Base-by-base conservation (phyloP, 2,113 vertebrate genomes). In the Megalops atlanticus region DNA sequence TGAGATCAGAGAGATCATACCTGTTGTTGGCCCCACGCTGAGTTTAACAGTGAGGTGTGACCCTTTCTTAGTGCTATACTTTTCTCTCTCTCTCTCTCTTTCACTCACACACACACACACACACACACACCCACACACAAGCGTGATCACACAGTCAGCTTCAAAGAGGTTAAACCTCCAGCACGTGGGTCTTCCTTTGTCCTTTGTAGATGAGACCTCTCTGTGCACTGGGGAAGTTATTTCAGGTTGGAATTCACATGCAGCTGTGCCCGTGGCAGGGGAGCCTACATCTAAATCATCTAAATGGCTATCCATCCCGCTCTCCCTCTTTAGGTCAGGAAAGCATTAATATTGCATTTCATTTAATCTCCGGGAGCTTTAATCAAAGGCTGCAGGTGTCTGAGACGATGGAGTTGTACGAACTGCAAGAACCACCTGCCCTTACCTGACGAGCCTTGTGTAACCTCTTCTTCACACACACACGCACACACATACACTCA, bases 291-390 rank as follows among this genome's bases (percentile, higher is more conserved):
- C 52, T 58, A 24, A 58, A 58, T 64, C 74, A 85, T 77, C 78
- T 69, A 72, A 85, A 77, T 83, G 83, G 74, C 49, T n/a, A 85
- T 85, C 76, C 85, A 45, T 81, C 77, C 73, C 47, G 64, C 80
- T 83, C 78, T 68, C 85, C 80, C 81, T 79, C 85, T 82, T 72
- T 81, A 84, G 79, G 41, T 74, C 64, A 84, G 78, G 38, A 24
- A 12, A 41, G 74, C 74, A 83, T 86, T 88, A 82, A 80, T 87
- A 81, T 81, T 80, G 86, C 72, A 86, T 84, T 84, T 85, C 79
- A 86, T 86, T 43, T 87, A 76, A 77, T 80, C 64, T 76, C 84
- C 15, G 35, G 12, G 80, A 74, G 5, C 52, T 83, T 77, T 84
- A 70, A 78, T 73, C n/a, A 81, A 77, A 72, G 83, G 80, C 38